Base-by-base conservation (phyloP, 1,140 invertebrate genomes). In the Nebria ingens region DNA sequence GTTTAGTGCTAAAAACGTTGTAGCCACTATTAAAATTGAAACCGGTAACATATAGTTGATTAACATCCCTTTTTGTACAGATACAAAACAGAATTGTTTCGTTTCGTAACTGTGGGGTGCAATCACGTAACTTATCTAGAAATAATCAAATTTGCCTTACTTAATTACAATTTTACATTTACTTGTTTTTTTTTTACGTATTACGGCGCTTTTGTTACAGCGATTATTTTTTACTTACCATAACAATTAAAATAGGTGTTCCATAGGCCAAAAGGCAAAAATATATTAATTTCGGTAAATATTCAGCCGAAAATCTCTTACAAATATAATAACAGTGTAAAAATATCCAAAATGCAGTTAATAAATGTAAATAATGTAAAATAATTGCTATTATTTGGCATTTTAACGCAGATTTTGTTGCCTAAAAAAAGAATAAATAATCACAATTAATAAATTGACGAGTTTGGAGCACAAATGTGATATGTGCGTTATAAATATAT, bases 31-130 rank as follows among this genome's bases (percentile, higher is more conserved):
- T 13, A 86, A 66, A 20, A 79, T 66, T 60, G 79, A 82, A 0
- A 82, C 76, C 19, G 84, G 84, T 15, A 82, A 69, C 75, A 86
- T 83, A 60, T 84, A 86, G 19, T 84, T 83, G 59, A 84, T 70
- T 2, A 85, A 73, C 81, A 85, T 85, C 2, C 83, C 83, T 64
- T 81, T 79, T 64, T 83, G 79, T 20, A 85, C 78, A 0, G 82
- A 85, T 73, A 86, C 81, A 79, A 83, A 86, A 65, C 84, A 86
- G 62, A 83, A 86, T 59, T 77, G 75, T 56, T 77, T 78, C 2
- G 79, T 82, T 70, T 86, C 83, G 63, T 84, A 85, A 51, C 82
- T 83, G 57, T 78, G 70, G 57, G 81, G 78, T 25, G 81, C 79
- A 9, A 79, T 63, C 1, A 76, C 71, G 59, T 79, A 83, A 55